These are phyloP conservation scores for Antheraea pernyi DNA, from an alignment of 1,140 invertebrate species.

Conservation along the genomic window DNA sequence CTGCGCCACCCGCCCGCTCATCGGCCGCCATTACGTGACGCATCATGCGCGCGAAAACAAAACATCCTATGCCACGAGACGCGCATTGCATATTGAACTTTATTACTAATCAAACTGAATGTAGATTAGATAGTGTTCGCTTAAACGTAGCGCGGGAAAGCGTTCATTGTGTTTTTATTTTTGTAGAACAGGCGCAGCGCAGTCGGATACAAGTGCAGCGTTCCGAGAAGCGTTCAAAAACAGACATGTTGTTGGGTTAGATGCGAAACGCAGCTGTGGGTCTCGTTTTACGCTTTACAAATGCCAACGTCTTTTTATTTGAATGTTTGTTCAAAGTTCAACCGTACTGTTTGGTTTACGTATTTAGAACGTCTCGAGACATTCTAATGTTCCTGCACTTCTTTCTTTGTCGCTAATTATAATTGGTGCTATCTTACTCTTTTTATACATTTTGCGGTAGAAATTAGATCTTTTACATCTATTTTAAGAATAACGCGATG, in stretches of 20 bases:
- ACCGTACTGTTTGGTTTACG: background rate
- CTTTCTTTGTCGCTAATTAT: background rate
- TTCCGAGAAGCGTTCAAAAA: constrained; percentile 50
- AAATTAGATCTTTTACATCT: background rate
- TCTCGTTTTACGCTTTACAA: constrained; percentile 7
- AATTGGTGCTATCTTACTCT: background rate
- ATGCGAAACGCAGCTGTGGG: constrained; percentile 28
- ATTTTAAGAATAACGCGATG: background rate
- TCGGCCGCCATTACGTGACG: constrained; percentile 29
- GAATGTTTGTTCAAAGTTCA: constrained; percentile 8
- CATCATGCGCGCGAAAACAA: constrained; percentile 15
- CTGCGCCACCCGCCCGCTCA: constrained; percentile 25
- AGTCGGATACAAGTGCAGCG: constrained; percentile 52
- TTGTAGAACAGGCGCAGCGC: constrained; percentile 33
- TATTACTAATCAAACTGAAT: constrained; percentile 3
- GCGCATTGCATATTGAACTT: constrained; percentile 12
- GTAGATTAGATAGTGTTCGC: constrained; percentile 14
- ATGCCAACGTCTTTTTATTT: constrained; percentile 9
- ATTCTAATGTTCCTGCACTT: background rate
- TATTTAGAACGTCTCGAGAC: constrained; percentile 4
- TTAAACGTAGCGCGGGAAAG: constrained; percentile 26
- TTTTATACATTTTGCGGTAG: background rate
- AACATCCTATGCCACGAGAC: constrained; percentile 13
- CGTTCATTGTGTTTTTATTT: constrained; percentile 59
- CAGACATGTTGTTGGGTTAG: constrained; percentile 22